Evolutionary conservation across 2,113 vertebrate species (phyloP).

Genomic region (Petaurus breviceps): DNA sequence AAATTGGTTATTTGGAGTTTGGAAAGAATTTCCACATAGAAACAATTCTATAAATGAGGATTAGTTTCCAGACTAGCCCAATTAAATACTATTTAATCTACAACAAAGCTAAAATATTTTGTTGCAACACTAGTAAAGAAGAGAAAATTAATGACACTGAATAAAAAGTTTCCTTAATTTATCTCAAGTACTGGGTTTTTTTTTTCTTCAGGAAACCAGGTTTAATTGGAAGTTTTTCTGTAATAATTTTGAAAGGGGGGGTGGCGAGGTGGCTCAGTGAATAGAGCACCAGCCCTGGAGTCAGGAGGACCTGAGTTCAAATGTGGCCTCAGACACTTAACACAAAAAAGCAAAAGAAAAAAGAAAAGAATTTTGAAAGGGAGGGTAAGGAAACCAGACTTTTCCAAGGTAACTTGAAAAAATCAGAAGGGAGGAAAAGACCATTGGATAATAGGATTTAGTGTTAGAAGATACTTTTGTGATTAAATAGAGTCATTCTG

Average conservation of each 20-base stretch:
- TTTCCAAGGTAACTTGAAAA: neutral
- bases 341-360: no score
- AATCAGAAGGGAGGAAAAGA: neutral
- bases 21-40: neutral
- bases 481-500: neutral
- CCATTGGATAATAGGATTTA: neutral
- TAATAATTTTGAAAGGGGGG: neutral
- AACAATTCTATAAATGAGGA: neutral
- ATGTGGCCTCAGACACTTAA: no score
- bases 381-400: neutral
- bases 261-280: no score
- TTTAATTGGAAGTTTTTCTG: neutral
- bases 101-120: neutral
- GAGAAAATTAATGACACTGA: neutral
- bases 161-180: neutral
- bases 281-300: no score
- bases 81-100: neutral
- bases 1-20: neutral
- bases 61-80: neutral
- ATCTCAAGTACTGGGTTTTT: neutral
- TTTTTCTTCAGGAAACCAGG: neutral
- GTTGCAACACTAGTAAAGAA: neutral
- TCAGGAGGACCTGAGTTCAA: no score
- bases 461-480: neutral
- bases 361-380: neutral